Evolutionary conservation across 2,113 vertebrate genomes (phyloP).

Genomic region (Platycercus adscitus): DNA sequence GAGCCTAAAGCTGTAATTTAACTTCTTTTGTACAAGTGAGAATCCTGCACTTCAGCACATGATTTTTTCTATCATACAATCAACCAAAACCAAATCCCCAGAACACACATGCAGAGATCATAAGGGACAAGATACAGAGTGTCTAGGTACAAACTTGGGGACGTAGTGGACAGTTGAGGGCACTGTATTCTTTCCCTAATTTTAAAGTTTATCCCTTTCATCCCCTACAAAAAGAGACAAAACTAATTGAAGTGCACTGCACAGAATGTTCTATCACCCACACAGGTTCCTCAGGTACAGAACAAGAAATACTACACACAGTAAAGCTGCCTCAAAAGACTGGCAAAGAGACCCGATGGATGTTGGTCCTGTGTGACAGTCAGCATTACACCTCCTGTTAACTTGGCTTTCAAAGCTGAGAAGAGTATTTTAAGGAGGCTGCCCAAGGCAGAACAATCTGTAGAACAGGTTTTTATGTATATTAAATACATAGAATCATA

Average conservation of each 20-base stretch:
- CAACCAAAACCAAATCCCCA: neutral
- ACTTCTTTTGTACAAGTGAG: neutral
- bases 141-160: neutral
- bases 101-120: neutral
- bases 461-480: neutral
- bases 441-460: neutral
- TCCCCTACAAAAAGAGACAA: neutral
- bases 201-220: neutral
- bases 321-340: neutral
- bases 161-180: neutral
- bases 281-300: neutral
- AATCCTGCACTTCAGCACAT: neutral
- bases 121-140: neutral
- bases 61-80: neutral
- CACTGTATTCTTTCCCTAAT: neutral
- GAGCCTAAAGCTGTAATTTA: constrained; percentile 2
- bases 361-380: neutral
- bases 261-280: neutral
- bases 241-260: neutral
- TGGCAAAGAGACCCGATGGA: neutral
- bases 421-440: neutral
- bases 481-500: neutral
- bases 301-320: neutral
- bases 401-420: neutral
- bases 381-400: neutral